Evolutionary conservation across 2,113 vertebrate species (phyloP).

Genomic region (Ctenodactylus gundi): DNA sequence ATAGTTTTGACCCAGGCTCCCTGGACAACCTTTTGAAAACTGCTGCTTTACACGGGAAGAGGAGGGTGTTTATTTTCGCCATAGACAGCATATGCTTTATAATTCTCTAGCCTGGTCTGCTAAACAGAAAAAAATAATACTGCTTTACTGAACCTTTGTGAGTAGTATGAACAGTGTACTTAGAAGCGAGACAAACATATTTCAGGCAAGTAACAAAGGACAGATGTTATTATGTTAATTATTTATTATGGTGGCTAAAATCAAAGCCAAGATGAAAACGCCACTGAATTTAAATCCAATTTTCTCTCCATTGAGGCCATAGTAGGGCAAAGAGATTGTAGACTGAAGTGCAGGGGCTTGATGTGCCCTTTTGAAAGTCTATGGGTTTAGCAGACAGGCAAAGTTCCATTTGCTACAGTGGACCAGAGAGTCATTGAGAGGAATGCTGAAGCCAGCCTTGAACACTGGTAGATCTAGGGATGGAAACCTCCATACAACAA

Average conservation of each 20-base stretch:
- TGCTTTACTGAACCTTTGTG: conserved; percentile 17
- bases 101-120: not conserved
- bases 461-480: not conserved
- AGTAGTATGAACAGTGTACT: not conserved
- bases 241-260: conserved; percentile 13
- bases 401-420: not conserved
- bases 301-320: not conserved
- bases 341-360: not conserved
- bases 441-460: not conserved
- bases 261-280: not conserved
- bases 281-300: not conserved
- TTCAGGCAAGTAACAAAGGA: not conserved
- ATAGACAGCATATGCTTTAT: not conserved
- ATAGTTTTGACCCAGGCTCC: conserved; percentile 9
- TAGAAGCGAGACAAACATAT: conserved; percentile 14
- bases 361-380: not conserved
- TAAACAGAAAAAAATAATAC: conserved; percentile 9
- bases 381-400: not conserved
- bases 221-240: not conserved
- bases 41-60: not conserved
- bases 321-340: not conserved
- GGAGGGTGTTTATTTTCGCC: not conserved
- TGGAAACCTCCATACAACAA: not conserved
- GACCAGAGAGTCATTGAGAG: not conserved
- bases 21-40: not conserved